Percentiles rank a stretch among this genome's conserved stretches.
phyloP scores from a whole-genome alignment of 2,797 vertebrate genomes.

The Nasua narica region DNA sequence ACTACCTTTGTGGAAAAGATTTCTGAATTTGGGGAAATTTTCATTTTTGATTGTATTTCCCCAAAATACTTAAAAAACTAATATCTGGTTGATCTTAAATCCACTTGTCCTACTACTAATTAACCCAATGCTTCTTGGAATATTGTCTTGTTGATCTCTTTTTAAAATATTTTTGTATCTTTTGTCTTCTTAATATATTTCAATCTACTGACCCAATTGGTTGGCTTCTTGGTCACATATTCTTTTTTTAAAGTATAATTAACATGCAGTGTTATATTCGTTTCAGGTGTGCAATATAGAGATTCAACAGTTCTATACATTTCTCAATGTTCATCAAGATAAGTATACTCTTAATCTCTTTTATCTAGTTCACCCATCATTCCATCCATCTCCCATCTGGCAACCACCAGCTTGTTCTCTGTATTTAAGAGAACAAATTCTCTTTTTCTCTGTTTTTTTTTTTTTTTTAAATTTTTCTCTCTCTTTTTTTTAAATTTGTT shows the following conservation, averaged over 20 bases:
- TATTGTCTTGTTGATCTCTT: neutral
- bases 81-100: neutral
- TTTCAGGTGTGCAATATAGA: neutral
- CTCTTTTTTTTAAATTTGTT: neutral
- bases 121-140: neutral
- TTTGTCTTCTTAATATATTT: neutral
- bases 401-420: neutral
- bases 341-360: neutral
- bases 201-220: neutral
- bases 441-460: neutral
- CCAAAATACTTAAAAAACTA: neutral
- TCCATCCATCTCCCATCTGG: neutral
- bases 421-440: too few relatives aligned
- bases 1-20: neutral
- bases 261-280: neutral
- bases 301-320: neutral
- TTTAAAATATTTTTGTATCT: neutral
- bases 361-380: neutral
- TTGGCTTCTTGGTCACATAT: neutral
- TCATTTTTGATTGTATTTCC: neutral
- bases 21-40: neutral
- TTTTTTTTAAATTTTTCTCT: neutral
- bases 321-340: neutral
- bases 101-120: neutral
- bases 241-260: neutral